These are phyloP conservation scores for Mallateleia sp. DNA, from an alignment of 2,888 invertebrate species.

Conservation along the genomic window DNA sequence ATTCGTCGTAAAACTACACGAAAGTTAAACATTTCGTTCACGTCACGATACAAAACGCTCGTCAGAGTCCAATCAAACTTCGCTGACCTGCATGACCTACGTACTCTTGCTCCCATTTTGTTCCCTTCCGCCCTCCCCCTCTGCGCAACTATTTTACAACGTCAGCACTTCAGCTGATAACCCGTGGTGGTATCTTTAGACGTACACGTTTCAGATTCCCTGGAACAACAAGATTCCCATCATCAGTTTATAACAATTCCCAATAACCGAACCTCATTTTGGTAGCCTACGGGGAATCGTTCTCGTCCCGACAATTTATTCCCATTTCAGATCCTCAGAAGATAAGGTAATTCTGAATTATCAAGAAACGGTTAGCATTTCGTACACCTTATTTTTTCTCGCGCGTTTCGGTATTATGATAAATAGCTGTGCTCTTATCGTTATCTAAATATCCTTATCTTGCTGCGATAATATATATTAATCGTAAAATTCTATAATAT, in stretches of 20 bases:
- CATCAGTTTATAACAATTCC: slow-evolving; percentile 21
- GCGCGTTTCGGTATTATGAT: slow-evolving; percentile 37
- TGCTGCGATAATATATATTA: slow-evolving; percentile 59
- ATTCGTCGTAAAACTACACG: neutral
- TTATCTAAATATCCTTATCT: slow-evolving; percentile 67
- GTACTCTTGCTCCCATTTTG: slow-evolving; percentile 76
- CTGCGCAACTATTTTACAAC: slow-evolving; percentile 52
- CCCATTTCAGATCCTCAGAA: slow-evolving; percentile 31
- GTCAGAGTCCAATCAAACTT: slow-evolving; percentile 44
- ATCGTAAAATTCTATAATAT: slow-evolving; percentile 63
- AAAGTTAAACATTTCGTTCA: neutral
- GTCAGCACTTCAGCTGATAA: slow-evolving; percentile 66
- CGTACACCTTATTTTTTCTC: slow-evolving; percentile 41
- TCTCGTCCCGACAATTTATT: slow-evolving; percentile 33
- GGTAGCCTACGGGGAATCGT: slow-evolving; percentile 12
- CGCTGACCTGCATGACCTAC: slow-evolving; percentile 58
- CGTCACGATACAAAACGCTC: slow-evolving; percentile 31
- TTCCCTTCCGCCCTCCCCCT: slow-evolving; percentile 67
- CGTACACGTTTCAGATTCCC: neutral
- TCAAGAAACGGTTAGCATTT: slow-evolving; percentile 42
- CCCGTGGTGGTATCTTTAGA: slow-evolving; percentile 49
- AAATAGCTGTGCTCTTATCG: slow-evolving; percentile 58
- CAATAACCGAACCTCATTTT: slow-evolving; percentile 37
- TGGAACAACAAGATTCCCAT: slow-evolving; percentile 17
- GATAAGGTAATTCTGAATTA: slow-evolving; percentile 61